Evolutionary conservation across 2,888 invertebrate species (phyloP), one percentile per base, ranked within the genome.

Genomic region (Rugalucina vietnamica): DNA sequence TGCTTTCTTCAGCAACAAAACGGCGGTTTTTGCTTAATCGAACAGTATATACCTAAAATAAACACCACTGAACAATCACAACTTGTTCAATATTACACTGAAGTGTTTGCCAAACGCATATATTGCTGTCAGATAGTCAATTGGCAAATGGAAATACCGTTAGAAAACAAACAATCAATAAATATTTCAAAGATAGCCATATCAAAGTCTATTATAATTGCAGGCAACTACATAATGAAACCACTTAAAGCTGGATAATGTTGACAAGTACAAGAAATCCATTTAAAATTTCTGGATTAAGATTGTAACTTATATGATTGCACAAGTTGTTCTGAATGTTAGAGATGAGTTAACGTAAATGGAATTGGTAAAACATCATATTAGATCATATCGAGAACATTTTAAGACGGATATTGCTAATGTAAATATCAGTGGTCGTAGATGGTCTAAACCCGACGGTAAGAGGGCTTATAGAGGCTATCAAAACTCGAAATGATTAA

Each of bases 101-200:
- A 65, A 65, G 34, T 65, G 34, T 65, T 65, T 65, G 34, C 65
- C 12, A 34, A 34, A 27, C 24, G 65, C 34, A 10, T 65, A 34
- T 60, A 34, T 65, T 34, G 65, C 5, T 65, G 65, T 65, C 34
- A 18, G 24, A 60, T 34, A 65, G 65, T 65, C 65, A 65, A 65
- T 65, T 34, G 2, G 65, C 18, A 65, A 29, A 65, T 65, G 65
- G 65, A 34, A 34, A 65, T 65, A 34, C 14, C 60, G 29, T n/a
- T 29, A 18, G 65, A 65, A 65, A 65, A 65, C 65, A 65, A 65
- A 65, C 65, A 65, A 21, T 65, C 65, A 65, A 34, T 65, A 65
- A 32, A 65, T 65, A 65, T 29, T 65, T 65, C 29, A 34, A 65
- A 34, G 65, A 65, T 65, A 65, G 34, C 34, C 34, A 65, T 65